These are phyloP conservation scores for Margarornis squamiger DNA, from an alignment of 2,797 vertebrate species.

Conservation along the genomic window DNA sequence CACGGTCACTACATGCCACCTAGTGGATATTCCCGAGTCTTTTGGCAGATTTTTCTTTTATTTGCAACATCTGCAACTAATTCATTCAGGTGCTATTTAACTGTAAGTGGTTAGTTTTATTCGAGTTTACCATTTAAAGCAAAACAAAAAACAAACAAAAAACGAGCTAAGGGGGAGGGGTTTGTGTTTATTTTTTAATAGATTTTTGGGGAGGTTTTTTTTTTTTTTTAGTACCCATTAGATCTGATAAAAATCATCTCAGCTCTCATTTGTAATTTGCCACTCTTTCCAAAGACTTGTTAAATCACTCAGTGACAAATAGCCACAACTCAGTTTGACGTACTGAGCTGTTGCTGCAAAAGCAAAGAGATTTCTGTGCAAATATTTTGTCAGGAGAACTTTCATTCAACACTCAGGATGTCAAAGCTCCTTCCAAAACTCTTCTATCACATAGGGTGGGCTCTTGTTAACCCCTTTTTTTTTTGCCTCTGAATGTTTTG, in stretches of 20 bases:
- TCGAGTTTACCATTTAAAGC: not conserved
- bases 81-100: not conserved
- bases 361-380: not conserved
- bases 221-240: not conserved
- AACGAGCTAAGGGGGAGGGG: no score
- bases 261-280: not conserved
- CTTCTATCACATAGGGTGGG: not conserved
- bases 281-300: not conserved
- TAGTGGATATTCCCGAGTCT: slow-evolving; percentile 66
- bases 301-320: not conserved
- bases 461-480: not conserved
- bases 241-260: slow-evolving; percentile 5
- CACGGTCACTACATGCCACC: slow-evolving; percentile 73
- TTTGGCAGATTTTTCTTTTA: not conserved
- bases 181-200: not conserved
- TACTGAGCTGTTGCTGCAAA: not conserved
- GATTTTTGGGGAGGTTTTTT: not conserved
- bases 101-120: not conserved
- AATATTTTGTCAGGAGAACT: not conserved
- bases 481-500: not conserved
- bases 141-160: no score
- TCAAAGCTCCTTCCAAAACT: not conserved
- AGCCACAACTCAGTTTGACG: not conserved
- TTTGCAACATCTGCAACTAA: not conserved
- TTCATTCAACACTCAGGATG: not conserved